Percentiles rank a stretch among this genome's conserved stretches.
These are phyloP conservation scores for Plagodis pulveraria DNA, from an alignment of 2,888 invertebrate species.

Conservation along the genomic window DNA sequence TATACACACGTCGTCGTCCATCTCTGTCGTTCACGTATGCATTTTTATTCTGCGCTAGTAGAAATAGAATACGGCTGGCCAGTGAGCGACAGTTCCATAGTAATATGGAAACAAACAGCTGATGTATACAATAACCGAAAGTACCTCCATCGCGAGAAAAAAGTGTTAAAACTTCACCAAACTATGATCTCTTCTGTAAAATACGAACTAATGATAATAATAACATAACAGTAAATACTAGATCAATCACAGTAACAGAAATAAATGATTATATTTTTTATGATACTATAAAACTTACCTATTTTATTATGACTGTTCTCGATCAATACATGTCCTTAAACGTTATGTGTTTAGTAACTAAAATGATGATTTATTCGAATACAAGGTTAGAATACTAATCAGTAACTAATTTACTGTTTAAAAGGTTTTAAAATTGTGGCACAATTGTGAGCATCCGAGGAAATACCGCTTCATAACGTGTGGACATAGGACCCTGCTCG, in stretches of 20 bases:
- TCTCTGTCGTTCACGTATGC: too few relatives aligned
- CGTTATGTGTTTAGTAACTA: constrained; percentile 36
- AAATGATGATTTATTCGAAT: constrained; percentile 57
- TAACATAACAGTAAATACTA: constrained; percentile 69
- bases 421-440: constrained; percentile 71
- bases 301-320: constrained; percentile 61
- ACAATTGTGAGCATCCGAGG: constrained; percentile 80
- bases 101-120: too few relatives aligned
- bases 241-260: constrained; percentile 77
- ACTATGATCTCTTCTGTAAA: too few relatives aligned
- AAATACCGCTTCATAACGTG: constrained; percentile 53
- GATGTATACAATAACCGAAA: too few relatives aligned
- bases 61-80: too few relatives aligned
- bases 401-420: constrained; percentile 68
- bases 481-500: constrained; percentile 75
- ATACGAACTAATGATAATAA: constrained; percentile 50
- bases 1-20: too few relatives aligned
- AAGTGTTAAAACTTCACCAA: too few relatives aligned
- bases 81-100: too few relatives aligned
- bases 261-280: constrained; percentile 55
- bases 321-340: constrained; percentile 40
- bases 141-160: too few relatives aligned
- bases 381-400: constrained; percentile 60
- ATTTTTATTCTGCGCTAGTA: too few relatives aligned
- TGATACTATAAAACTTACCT: constrained; percentile 51